Conservation (phyloP, 2,888 invertebrate genomes). For the Gerosis bhagava region DNA sequence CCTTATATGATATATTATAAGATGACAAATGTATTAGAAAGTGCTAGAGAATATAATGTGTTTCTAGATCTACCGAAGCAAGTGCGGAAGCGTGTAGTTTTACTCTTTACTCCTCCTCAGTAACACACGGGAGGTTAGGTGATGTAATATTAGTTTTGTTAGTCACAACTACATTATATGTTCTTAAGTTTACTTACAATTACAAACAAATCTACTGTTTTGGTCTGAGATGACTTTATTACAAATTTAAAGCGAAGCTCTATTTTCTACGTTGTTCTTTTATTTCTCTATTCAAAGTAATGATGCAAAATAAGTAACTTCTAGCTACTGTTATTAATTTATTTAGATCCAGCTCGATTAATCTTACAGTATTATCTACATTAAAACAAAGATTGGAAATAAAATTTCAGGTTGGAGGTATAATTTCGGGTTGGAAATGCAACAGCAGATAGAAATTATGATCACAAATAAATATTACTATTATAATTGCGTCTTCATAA, state of each 20-base stretch:
- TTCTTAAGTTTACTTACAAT: neutral
- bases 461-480: too few relatives aligned
- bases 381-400: too few relatives aligned
- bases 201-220: constrained; percentile 2
- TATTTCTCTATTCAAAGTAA: neutral
- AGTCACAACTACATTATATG: constrained; percentile 42
- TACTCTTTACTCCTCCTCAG: constrained; percentile 72
- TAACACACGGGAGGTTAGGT: constrained; percentile 64
- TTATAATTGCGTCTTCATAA: constrained; percentile 26
- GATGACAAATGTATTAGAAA: too few relatives aligned
- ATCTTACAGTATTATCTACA: too few relatives aligned
- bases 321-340: too few relatives aligned
- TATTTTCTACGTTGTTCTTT: neutral
- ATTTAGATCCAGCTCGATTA: too few relatives aligned
- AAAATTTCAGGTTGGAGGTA: too few relatives aligned
- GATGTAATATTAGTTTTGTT: constrained; percentile 45
- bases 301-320: too few relatives aligned
- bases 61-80: neutral
- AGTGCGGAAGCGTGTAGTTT: constrained; percentile 32
- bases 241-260: neutral
- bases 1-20: too few relatives aligned
- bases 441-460: too few relatives aligned
- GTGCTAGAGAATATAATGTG: neutral
- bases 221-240: constrained; percentile 20
- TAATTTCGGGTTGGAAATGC: too few relatives aligned